phyloP scores from a whole-genome alignment of 2,113 vertebrate genomes.

The Amphiprion ocellaris region DNA sequence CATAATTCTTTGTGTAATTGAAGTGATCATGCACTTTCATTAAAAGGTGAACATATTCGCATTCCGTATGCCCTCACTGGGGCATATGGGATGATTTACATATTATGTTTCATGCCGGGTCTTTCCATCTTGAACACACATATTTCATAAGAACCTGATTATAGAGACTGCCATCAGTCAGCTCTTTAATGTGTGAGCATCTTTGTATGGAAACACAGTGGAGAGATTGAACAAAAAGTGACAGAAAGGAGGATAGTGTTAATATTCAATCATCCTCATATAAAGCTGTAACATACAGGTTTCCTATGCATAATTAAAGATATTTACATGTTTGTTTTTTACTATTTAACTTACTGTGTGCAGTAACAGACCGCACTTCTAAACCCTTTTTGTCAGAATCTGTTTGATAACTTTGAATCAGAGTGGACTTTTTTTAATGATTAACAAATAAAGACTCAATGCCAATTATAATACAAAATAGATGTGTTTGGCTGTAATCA shows the following conservation, averaged over 20 bases:
- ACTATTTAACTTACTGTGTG: conserved; percentile 11
- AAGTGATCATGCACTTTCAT: conserved; percentile 6
- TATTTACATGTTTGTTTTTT: conserved; percentile 51
- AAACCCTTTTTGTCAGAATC: background rate
- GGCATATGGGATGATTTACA: conserved; percentile 38
- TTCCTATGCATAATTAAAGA: conserved; percentile 32
- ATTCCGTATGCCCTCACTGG: background rate
- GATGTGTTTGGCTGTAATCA: background rate
- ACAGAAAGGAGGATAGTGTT: conserved; percentile 1
- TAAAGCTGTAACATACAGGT: background rate
- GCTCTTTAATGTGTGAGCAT: conserved; percentile 15
- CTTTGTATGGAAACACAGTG: conserved; percentile 19
- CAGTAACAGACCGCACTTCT: conserved; percentile 17
- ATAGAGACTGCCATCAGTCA: conserved; percentile 35
- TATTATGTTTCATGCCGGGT: conserved; percentile 30
- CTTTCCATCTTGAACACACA: conserved; percentile 31
- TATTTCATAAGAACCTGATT: conserved; percentile 38
- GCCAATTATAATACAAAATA: background rate
- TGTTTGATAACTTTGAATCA: background rate
- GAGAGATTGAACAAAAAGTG: conserved; percentile 19
- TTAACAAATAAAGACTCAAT: background rate
- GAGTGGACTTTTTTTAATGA: background rate
- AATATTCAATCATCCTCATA: conserved; percentile 1
- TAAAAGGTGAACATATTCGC: conserved; percentile 6
- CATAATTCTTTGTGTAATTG: conserved; percentile 31